Evolutionary conservation across 1,140 invertebrate species (phyloP), one percentile per base, ranked within the genome.

Genomic region (Drosophila pectinifera): DNA sequence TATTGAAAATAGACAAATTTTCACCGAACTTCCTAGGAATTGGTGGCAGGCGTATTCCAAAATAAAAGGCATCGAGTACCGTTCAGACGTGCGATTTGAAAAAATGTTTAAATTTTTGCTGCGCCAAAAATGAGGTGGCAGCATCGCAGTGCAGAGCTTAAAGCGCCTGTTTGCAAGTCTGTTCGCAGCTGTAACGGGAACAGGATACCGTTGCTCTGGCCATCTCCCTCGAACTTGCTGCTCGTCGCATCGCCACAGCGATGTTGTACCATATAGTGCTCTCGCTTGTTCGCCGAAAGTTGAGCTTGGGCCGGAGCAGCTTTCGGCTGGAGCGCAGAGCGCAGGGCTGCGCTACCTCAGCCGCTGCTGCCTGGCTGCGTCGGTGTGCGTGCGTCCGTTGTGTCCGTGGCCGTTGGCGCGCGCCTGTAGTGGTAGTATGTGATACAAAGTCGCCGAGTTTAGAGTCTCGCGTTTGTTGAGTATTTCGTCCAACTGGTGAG

Each of bases 401-500:
- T 34, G 49, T 53, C 49, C 49, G 41, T 64, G 41, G 28, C n/a
- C 28, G 24, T 42, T 65, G 53, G 59, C 41, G 72, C 18, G 31
- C 49, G 49, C 31, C 49, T 74, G 72, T 80, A 73, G 75, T 78
- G 63, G 78, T 80, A 81, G 78, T 78, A 72, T 85, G 83, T 83
- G 78, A 88, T 79, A 82, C 83, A 88, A 88, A 83, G 83, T 88
- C 79, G 64, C 74, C 64, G 75, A 78, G 74, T 78, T 78, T 54
- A 77, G 46, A 76, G 73, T 76, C 62, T 86, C 78, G 80, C 75
- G 80, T 68, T 83, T 83, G 73, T 80, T 85, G 73, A 84, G 77
- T 80, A 80, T 85, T 79, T 83, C 78, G 82, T 82, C 82, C 81
- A 86, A 85, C 74, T 88, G 83, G 82, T 85, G 74, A 85, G 78